Evolutionary conservation across 2,888 invertebrate genomes (phyloP).

Genomic region (Molorchus minor): DNA sequence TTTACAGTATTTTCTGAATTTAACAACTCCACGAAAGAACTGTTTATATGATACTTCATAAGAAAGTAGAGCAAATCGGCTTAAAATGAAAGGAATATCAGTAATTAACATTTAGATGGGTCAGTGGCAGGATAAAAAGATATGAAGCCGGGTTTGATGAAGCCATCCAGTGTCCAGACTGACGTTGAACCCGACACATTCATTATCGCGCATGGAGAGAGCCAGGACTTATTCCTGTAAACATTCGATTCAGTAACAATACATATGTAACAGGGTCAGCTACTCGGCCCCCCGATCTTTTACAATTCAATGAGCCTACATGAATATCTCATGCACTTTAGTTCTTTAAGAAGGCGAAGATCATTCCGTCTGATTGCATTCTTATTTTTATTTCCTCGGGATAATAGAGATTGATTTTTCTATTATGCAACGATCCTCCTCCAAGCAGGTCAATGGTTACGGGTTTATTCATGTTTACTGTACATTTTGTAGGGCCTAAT

Average conservation of each 20-base stretch:
- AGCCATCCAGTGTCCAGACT: slow-evolving; percentile 1
- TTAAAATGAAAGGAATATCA: too few relatives aligned
- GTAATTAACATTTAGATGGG: neutral
- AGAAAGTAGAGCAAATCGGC: too few relatives aligned
- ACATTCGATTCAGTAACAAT: slow-evolving; percentile 53
- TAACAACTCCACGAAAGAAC: too few relatives aligned
- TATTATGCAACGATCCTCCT: slow-evolving; percentile 38
- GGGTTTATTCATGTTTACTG: slow-evolving; percentile 21
- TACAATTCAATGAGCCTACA: slow-evolving; percentile 51
- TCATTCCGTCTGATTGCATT: slow-evolving; percentile 35
- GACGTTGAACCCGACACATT: slow-evolving; percentile 13
- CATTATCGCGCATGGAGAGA: slow-evolving; percentile 13
- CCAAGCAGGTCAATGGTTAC: slow-evolving; percentile 24
- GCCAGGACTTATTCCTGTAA: slow-evolving; percentile 42
- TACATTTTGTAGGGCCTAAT: slow-evolving; percentile 7
- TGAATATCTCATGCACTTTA: slow-evolving; percentile 50
- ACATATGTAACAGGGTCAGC: slow-evolving; percentile 55
- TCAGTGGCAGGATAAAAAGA: neutral
- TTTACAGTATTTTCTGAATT: too few relatives aligned
- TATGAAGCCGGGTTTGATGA: neutral
- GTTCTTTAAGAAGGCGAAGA: slow-evolving; percentile 29
- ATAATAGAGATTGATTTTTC: slow-evolving; percentile 40
- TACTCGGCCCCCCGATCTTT: slow-evolving; percentile 41
- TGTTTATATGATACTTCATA: too few relatives aligned
- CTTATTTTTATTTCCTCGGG: slow-evolving; percentile 42